Percentiles rank a stretch among this genome's conserved stretches.
phyloP scores from a whole-genome alignment of 2,113 vertebrate species.

The Sinocyclocheilus maitianheensis region DNA sequence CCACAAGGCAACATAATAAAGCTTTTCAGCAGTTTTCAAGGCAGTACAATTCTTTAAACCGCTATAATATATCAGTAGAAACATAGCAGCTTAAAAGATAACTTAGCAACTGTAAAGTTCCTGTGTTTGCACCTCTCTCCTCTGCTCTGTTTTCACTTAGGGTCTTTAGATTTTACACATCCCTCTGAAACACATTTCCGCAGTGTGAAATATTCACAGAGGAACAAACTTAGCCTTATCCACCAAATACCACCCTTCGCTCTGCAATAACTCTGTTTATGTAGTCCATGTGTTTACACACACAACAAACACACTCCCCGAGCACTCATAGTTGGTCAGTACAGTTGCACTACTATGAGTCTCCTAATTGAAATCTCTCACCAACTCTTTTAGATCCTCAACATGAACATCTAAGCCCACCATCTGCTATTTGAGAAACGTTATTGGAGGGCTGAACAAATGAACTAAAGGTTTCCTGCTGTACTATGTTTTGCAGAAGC shows the following conservation, averaged over 20 bases:
- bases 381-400: neutral
- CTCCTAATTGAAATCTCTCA: constrained; percentile 8
- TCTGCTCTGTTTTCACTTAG: constrained; percentile 57
- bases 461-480: neutral
- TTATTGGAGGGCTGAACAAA: neutral
- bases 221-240: constrained; percentile 58
- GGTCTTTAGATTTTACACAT: constrained; percentile 68
- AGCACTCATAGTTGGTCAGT: neutral
- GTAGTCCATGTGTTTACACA: constrained; percentile 19
- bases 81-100: neutral
- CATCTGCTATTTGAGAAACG: neutral
- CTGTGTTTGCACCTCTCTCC: constrained; percentile 41
- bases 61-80: constrained; percentile 4
- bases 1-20: neutral
- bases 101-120: constrained; percentile 54
- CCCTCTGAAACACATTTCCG: constrained; percentile 65
- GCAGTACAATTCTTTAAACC: neutral
- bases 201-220: constrained; percentile 58
- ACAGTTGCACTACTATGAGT: constrained; percentile 24
- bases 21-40: neutral
- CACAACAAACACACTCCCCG: constrained; percentile 28
- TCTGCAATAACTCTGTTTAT: constrained; percentile 39
- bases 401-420: neutral
- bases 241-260: constrained; percentile 40
- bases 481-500: neutral